A percentile compares a stretch with the other conserved stretches of the same genome.
Evolutionary conservation across 1,140 invertebrate species (phyloP).

Genomic region (Lasaia peninsularis): DNA sequence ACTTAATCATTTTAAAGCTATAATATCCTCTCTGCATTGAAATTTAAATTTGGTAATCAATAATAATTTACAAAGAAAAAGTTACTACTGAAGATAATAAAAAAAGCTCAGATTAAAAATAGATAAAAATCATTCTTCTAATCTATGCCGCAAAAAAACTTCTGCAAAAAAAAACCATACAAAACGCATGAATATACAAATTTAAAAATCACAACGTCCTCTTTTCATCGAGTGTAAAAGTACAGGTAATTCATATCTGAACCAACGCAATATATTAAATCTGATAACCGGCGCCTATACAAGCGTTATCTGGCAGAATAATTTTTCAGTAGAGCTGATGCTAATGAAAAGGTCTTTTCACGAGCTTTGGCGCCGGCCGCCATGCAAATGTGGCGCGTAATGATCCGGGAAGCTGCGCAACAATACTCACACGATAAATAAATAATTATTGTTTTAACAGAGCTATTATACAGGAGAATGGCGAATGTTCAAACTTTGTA

Average conservation of each 20-base stretch:
- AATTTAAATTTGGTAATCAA: too few species aligned
- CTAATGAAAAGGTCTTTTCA: slow-evolving; percentile 73
- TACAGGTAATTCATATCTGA: not conserved
- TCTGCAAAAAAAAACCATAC: too few species aligned
- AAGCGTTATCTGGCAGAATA: slow-evolving; percentile 58
- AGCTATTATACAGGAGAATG: slow-evolving; percentile 3
- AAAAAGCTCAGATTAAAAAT: too few species aligned
- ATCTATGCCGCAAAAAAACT: too few species aligned
- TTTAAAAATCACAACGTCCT: too few species aligned
- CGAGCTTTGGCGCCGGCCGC: slow-evolving; percentile 53
- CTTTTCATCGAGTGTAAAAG: not conserved
- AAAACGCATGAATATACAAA: too few species aligned
- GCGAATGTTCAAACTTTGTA: not conserved
- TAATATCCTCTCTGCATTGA: too few species aligned
- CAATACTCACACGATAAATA: slow-evolving; percentile 4
- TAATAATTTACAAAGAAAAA: too few species aligned
- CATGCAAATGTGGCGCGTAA: slow-evolving; percentile 60
- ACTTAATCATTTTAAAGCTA: too few species aligned
- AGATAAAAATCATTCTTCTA: too few species aligned
- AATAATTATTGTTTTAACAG: slow-evolving; percentile 10
- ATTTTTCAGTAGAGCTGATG: slow-evolving; percentile 63
- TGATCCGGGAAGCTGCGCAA: slow-evolving; percentile 22
- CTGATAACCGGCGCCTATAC: slow-evolving; percentile 14
- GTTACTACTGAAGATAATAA: too few species aligned
- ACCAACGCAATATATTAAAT: slow-evolving; percentile 2